Conservation (phyloP, 1,140 invertebrate genomes). For the Hycleus cichorii region DNA sequence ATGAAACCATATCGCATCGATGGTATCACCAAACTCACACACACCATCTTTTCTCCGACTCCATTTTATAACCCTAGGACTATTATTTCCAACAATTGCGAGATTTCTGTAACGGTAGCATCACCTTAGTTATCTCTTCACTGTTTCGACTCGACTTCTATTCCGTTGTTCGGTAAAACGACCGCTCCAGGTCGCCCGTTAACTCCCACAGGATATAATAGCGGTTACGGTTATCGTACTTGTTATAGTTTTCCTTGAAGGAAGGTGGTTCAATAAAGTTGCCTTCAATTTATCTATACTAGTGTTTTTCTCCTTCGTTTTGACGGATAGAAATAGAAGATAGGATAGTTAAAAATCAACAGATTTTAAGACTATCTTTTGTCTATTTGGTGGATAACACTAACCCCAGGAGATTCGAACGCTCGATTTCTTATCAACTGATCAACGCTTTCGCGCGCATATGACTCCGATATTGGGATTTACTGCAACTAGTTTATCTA, state of each 20-base stretch:
- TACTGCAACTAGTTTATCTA: neutral
- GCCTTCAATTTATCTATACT: conserved; percentile 13
- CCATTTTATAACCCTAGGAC: conserved; percentile 23
- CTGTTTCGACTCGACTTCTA: conserved; percentile 7
- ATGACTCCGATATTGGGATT: neutral
- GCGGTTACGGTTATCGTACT: conserved; percentile 39
- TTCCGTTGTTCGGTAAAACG: conserved; percentile 15
- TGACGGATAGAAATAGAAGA: neutral
- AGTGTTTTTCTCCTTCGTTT: too few species aligned
- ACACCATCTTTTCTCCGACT: conserved; percentile 15
- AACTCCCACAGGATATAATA: conserved; percentile 34
- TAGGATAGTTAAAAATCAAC: neutral
- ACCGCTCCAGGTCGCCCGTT: conserved; percentile 34
- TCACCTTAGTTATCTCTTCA: conserved; percentile 39
- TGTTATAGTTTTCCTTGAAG: conserved; percentile 39
- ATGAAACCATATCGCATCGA: conserved; percentile 20
- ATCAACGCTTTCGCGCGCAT: conserved; percentile 6
- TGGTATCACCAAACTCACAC: conserved; percentile 27
- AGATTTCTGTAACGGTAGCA: conserved; percentile 32
- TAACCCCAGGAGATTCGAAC: neutral
- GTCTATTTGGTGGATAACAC: neutral
- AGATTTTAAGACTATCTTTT: neutral
- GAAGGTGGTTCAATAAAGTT: conserved; percentile 20
- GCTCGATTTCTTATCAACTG: conserved; percentile 2
- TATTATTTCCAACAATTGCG: conserved; percentile 37